These are phyloP conservation scores for Calonectris borealis DNA, from an alignment of 2,113 vertebrate genomes.

Conservation along the genomic window DNA sequence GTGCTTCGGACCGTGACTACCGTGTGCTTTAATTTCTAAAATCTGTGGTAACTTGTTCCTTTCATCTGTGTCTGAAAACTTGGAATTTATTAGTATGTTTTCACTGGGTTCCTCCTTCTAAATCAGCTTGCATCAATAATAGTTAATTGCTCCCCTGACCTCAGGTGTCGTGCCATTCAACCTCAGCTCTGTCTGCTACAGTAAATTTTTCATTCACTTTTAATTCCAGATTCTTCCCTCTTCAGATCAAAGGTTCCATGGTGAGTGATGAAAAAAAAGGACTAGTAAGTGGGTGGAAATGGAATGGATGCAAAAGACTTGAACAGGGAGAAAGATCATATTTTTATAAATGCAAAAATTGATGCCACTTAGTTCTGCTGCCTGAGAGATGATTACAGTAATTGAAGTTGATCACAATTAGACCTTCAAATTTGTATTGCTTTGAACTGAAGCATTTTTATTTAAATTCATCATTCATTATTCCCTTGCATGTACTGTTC, in stretches of 20 bases:
- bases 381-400: neutral
- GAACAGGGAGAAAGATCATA: neutral
- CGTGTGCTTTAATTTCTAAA: neutral
- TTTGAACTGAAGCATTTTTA: constrained; percentile 3
- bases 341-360: neutral
- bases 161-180: neutral
- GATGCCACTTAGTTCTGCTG: neutral
- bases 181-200: neutral
- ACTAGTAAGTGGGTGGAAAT: neutral
- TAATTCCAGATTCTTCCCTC: neutral
- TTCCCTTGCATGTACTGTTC: neutral
- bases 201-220: neutral
- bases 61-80: neutral
- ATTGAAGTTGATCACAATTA: neutral
- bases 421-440: neutral
- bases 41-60: neutral
- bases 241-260: neutral
- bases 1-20: neutral
- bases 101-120: neutral
- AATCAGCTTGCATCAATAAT: neutral
- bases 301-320: neutral
- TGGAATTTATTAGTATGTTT: neutral
- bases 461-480: neutral
- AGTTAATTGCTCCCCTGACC: neutral
- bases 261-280: neutral